Evolutionary conservation across 1,140 invertebrate species (phyloP), one percentile per base, ranked within the genome.

Genomic region (Drosophila saltans): DNA sequence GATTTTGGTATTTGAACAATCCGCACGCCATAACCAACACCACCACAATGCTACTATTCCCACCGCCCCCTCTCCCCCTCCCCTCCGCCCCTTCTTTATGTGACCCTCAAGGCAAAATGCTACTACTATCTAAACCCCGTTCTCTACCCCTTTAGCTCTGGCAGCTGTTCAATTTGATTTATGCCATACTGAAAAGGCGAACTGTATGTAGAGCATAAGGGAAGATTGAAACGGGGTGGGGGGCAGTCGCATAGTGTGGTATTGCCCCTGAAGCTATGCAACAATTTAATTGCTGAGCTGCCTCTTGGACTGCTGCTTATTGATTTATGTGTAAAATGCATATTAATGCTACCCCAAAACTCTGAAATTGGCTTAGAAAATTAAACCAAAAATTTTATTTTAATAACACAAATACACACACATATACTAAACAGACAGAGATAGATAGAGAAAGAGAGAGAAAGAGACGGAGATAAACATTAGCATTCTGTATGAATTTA

Each of bases 101-200:
- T 48, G 8, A 6, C 16, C 45, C 8, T 30, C 21, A 52, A 52
- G 45, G 45, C 45, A 52, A 52, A 3, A 26, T n/a, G 21, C 3
- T 36, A 36, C 43, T 48, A 8, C 45, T 52, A 52, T 52, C 45
- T 24, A 10, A 5, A 4, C 21, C 9, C 21, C 45, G 1, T 1
- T n/a, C 30, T 6, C 11, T 8, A 26, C 28, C 24, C 24, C 10
- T 11, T 39, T 64, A 62, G 71, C 55, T 62, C 58, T 67, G 72
- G 80, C 80, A 78, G 75, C 80, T 78, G 80, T 82, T 82, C 68
- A 78, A 68, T 82, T 82, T 82, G 80, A 82, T 82, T 82, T 82
- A 82, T 82, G 80, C 75, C 64, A 71, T 57, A 69, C 56, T 72
- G 64, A 81, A 70, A 78, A 75, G 63, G 80, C 58, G 68, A 43